A percentile compares a stretch with the other conserved stretches of the same genome.
Evolutionary conservation across 2,888 invertebrate species (phyloP).

Genomic region (Protodeltote pygarga): DNA sequence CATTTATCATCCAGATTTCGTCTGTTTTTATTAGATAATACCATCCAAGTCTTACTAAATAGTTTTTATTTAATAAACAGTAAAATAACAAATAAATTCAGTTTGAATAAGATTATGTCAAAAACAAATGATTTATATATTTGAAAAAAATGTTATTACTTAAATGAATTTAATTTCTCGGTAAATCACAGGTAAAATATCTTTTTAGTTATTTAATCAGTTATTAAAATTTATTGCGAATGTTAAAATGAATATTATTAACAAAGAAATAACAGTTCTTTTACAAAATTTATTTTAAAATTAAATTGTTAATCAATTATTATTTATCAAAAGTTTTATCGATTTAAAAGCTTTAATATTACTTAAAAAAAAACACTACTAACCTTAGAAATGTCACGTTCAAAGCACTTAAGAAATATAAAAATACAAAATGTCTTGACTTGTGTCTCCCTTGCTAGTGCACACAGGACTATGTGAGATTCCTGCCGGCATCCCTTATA

Average conservation of each 20-base stretch:
- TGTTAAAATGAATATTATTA: too few relatives aligned
- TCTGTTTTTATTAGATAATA: slow-evolving; percentile 13
- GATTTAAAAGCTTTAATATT: background rate
- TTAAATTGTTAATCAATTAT: background rate
- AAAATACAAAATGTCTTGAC: slow-evolving; percentile 43
- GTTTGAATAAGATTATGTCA: background rate
- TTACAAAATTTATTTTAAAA: background rate
- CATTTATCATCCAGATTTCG: too few relatives aligned
- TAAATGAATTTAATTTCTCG: too few relatives aligned
- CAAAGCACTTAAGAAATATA: slow-evolving; percentile 37
- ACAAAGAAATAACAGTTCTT: background rate
- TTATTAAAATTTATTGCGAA: too few relatives aligned
- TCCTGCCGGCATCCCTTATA: slow-evolving; percentile 29
- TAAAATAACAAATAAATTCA: too few relatives aligned
- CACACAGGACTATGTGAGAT: slow-evolving; percentile 25
- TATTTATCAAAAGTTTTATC: background rate
- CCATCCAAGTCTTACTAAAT: too few relatives aligned
- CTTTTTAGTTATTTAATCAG: too few relatives aligned
- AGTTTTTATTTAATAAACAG: too few relatives aligned
- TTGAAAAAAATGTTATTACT: too few relatives aligned
- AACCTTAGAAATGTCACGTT: slow-evolving; percentile 37
- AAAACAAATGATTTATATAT: too few relatives aligned
- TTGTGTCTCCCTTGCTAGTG: slow-evolving; percentile 24
- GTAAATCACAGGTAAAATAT: too few relatives aligned
- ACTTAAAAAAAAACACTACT: slow-evolving; percentile 10